Base-by-base conservation (phyloP, 2,888 invertebrate species). In the Prosapia bicincta region DNA sequence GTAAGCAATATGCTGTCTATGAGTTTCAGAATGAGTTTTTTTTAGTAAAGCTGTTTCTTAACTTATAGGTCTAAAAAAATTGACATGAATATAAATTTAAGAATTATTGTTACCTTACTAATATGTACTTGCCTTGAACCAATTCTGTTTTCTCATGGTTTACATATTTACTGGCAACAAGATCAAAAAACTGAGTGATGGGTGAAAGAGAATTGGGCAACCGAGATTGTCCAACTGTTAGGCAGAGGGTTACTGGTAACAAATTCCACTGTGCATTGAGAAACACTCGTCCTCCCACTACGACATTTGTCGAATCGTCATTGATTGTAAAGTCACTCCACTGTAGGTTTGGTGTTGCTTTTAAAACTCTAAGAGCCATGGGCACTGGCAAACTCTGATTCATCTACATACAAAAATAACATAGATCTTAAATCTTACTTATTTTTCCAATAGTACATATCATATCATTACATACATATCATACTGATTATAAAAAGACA, bases 171-270 rank as follows among this genome's bases (percentile, higher is more conserved):
- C 89, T 86, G 25, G 94, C 93, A 72, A 94, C 90, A 80, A 92
- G 84, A 83, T 94, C 94, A 82, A 91, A 92, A 85, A 94, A 94
- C 86, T 94, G 94, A 7, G 93, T 92, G 32, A 94, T 89, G 7
- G 94, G 92, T 80, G 89, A 89, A 78, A 94, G 85, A 81, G 90
- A 91, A 82, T 91, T 87, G 54, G 90, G 89, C 78, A 89, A 89
- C 30, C 90, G 86, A 89, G 88, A 9, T 88, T 87, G 77, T 88
- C 86, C 81, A 80, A 91, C 83, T 0, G 92, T 92, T 0, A 93
- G 91, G 72, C 91, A 89, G 13, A 90, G 89, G 1, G 89, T 89
- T 1, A 91, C 90, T 80, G 86, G 87, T 66, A 85, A 83, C 30
- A 88, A 88, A 76, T 88, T 89, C 94, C 94, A 94, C 1, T 90